Base-by-base conservation (phyloP, 35 echinoderm and acorn worm species). In the Lytechinus variegatus region DNA sequence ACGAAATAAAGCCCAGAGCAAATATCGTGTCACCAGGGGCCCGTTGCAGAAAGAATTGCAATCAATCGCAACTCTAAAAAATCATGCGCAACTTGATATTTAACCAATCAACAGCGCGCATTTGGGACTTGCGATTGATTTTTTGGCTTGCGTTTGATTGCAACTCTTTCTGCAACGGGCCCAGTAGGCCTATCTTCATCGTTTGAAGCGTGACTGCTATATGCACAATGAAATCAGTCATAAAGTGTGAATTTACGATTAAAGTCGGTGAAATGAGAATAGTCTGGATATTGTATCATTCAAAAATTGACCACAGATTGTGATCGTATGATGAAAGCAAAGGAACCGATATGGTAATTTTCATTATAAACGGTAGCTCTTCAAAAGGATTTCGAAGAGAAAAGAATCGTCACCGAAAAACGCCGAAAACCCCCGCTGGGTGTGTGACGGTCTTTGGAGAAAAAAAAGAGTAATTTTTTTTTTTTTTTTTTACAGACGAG, bases 331-430 rank as follows among this genome's bases (percentile, higher is more conserved):
- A 24, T 79, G 66, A 79, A 24, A 79, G 66, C 66, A 79, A 79
- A 79, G 66, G 66, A 79, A 79, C 66, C 66, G 66, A 79, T 24
- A 79, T 79, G 66, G 66, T 79, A 27, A 79, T 79, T 79, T 79
- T 79, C 19, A 79, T 79, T 79, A 24, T 24, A 79, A 79, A 79
- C 66, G 66, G 66, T 7, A 24, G 14, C 66, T 79, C 66, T 79
- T 79, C 16, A 79, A 79, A 24, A 24, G 66, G n/a, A 79, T 6
- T 19, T 24, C 8, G 16, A 79, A 24, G 66, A 79, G 66, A 79
- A 79, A 79, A 79, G 66, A 24, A 79, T 79, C 66, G 66, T 79
- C 12, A 24, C 5, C 21, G 16, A 79, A 79, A 71, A 71, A 24
- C 16, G 4, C 16, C 61, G 5, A 7, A 79, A 79, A 79, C 19